phyloP scores from a whole-genome alignment of 2,888 invertebrate species.

The Ellobium chinense region DNA sequence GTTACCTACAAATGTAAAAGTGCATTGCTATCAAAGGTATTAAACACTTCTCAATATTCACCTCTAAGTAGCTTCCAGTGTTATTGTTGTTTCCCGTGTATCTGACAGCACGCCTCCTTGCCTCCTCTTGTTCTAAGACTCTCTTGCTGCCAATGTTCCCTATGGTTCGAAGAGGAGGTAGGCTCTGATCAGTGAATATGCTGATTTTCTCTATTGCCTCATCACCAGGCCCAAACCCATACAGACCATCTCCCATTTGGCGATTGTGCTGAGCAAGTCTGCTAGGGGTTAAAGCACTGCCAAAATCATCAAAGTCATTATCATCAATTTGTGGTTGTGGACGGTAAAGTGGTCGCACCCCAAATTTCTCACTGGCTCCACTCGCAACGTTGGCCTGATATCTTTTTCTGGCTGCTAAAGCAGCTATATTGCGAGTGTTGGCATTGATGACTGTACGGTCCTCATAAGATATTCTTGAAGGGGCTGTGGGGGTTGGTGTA shows the following conservation, averaged over 20 bases:
- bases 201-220: conserved; percentile 65
- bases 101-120: conserved; percentile 38
- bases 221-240: conserved; percentile 54
- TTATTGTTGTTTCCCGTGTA: conserved; percentile 31
- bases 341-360: conserved; percentile 56
- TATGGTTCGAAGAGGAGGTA: conserved; percentile 53
- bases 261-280: conserved; percentile 73
- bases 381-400: conserved; percentile 52
- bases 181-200: conserved; percentile 56
- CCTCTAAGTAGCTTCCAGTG: conserved; percentile 34
- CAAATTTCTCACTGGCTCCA: conserved; percentile 45
- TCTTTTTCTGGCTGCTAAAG: conserved; percentile 73
- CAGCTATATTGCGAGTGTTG: conserved; percentile 75
- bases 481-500: conserved; percentile 47
- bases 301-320: conserved; percentile 48
- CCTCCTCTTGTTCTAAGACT: conserved; percentile 42
- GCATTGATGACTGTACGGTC: conserved; percentile 66
- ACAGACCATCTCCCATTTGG: conserved; percentile 58
- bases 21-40: too few species aligned
- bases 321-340: conserved; percentile 48
- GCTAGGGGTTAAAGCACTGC: conserved; percentile 67
- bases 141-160: conserved; percentile 35
- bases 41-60: not conserved
- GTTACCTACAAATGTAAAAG: too few species aligned
- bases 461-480: conserved; percentile 60